These are phyloP conservation scores for Pteruthius melanotis DNA, from an alignment of 2,113 vertebrate species.

Conservation along the genomic window DNA sequence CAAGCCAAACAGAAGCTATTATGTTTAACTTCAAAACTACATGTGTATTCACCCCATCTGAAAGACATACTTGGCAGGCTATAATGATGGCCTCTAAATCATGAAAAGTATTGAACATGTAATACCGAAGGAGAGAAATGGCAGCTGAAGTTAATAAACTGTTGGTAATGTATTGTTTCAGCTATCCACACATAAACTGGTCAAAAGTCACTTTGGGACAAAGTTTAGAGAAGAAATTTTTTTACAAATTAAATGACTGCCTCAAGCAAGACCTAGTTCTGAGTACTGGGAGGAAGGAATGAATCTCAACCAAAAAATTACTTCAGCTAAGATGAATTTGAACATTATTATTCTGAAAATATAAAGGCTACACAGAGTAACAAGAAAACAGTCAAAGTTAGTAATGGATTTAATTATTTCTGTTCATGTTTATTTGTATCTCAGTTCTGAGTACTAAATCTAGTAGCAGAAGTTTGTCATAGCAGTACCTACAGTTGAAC, in stretches of 20 bases:
- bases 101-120: background rate
- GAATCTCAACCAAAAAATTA: background rate
- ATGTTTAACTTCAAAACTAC: background rate
- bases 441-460: background rate
- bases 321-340: constrained; percentile 14
- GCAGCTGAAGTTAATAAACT: background rate
- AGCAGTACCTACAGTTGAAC: background rate
- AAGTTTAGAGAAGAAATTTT: constrained; percentile 24
- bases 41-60: background rate
- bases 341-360: constrained; percentile 7
- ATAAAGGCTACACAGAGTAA: background rate
- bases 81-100: background rate
- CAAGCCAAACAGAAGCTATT: background rate
- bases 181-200: background rate
- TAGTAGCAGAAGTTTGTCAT: background rate
- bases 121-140: background rate
- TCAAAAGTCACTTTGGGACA: background rate
- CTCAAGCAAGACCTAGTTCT: constrained; percentile 20
- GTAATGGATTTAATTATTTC: constrained; percentile 28
- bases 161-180: background rate
- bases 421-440: constrained; percentile 23
- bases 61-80: background rate
- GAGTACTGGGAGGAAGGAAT: background rate
- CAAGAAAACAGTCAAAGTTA: background rate
- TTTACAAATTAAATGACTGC: constrained; percentile 18